Conservation (phyloP, 1,140 invertebrate species). For the Musca domestica region DNA sequence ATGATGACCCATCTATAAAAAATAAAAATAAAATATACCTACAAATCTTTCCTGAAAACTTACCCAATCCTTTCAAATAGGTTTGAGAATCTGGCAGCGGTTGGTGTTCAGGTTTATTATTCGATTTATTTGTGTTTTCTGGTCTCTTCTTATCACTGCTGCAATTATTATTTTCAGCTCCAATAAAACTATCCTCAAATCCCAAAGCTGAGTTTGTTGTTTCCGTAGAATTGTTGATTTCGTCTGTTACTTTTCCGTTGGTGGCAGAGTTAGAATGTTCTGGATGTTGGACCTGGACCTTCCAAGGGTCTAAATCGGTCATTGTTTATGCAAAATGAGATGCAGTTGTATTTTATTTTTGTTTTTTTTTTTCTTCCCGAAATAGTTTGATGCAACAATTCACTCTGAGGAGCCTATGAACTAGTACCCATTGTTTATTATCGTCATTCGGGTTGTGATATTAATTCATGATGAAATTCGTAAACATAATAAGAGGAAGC, state of each 20-base stretch:
- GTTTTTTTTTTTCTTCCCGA: background rate
- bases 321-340: slow-evolving; percentile 18
- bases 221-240: background rate
- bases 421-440: no score
- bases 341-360: background rate
- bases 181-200: slow-evolving; percentile 57
- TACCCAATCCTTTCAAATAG: slow-evolving; percentile 43
- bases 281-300: slow-evolving; percentile 26
- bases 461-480: background rate
- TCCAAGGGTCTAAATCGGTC: slow-evolving; percentile 29
- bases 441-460: no score
- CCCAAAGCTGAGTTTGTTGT: slow-evolving; percentile 14
- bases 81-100: slow-evolving; percentile 52
- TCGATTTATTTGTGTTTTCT: background rate
- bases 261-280: background rate
- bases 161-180: background rate
- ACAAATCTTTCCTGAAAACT: no score
- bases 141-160: background rate
- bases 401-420: no score
- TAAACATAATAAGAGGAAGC: background rate
- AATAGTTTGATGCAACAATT: no score
- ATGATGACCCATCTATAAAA: no score
- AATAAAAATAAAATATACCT: no score
- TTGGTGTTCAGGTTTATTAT: slow-evolving; percentile 1
- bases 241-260: slow-evolving; percentile 1